Evolutionary conservation across 2,888 invertebrate species (phyloP).

Genomic region (Antheraea assamensis): DNA sequence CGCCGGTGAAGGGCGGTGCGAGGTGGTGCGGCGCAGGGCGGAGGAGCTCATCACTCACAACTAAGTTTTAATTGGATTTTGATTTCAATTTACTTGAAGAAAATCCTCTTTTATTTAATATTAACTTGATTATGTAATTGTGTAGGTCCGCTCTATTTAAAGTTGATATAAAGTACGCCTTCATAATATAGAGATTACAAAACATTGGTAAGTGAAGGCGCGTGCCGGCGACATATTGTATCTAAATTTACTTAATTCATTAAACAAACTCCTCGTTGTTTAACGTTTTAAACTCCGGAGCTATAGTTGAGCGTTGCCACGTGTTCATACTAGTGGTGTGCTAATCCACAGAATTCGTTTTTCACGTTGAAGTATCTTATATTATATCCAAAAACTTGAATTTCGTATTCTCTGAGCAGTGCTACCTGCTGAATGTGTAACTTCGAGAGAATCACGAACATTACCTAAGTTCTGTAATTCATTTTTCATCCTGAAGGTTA

Average conservation of each 20-base stretch:
- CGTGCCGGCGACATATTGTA: not conserved
- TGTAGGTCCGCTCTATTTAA: not conserved
- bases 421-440: too few species aligned
- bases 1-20: too few species aligned
- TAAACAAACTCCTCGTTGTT: not conserved
- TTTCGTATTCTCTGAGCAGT: too few species aligned
- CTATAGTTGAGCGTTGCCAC: not conserved
- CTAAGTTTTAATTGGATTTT: slow-evolving; percentile 31
- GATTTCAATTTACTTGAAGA: slow-evolving; percentile 22
- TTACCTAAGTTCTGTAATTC: too few species aligned
- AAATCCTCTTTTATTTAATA: not conserved
- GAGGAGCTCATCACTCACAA: slow-evolving; percentile 5
- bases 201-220: not conserved
- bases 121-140: not conserved
- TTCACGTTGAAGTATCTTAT: not conserved
- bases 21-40: too few species aligned
- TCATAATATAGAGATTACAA: not conserved
- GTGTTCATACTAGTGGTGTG: not conserved
- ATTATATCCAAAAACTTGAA: too few species aligned
- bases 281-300: not conserved
- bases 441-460: too few species aligned
- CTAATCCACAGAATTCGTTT: not conserved
- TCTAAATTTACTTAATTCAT: not conserved
- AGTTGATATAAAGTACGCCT: not conserved
- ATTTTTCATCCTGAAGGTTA: too few species aligned